Evolutionary conservation across 64 coral and sea anemone species (phyloP), one percentile per base, ranked within the genome.

Genomic region (Pachyseris speciosa): DNA sequence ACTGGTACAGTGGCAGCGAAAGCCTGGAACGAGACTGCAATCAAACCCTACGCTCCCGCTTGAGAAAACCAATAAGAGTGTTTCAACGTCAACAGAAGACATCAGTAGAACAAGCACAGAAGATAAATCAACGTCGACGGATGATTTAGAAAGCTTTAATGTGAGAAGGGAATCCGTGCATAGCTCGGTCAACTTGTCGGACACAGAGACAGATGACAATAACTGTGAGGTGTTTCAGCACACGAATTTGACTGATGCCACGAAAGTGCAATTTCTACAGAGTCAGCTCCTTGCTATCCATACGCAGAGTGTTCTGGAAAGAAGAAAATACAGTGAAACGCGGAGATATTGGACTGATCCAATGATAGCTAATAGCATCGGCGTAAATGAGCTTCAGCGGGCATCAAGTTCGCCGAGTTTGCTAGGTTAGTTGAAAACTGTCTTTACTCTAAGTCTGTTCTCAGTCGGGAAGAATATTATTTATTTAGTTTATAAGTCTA

Each of bases 121-220:
- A 27, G 95, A 96, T 68, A 96, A 96, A 81, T 88, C 91, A 0
- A 96, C 95, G 53, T 96, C 95, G 10, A 96, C 95, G 7, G 52
- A 84, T 55, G 90, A 93, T 53, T 93, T 96, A 43, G 76, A 84
- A 43, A 72, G 19, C 25, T 86, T 75, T 68, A 27, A 71, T 22
- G 48, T 72, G 24, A 75, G 71, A 49, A 36, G 27, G 31, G 66
- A 40, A 39, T 69, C 84, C n/a, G 43, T 25, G 38, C 83, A 59
- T 22, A 87, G 72, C 17, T 67, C 32, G 13, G 30, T 16, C 30
- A 69, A 33, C 31, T 71, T 71, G 36, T 71, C 84, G 28, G 91
- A 88, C 37, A 22, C 49, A 7, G 91, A 80, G 20, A 63, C 55
- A 25, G 55, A 81, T 22, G 77, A 81, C 34, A 58, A 80, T n/a